phyloP scores from a whole-genome alignment of 1,140 invertebrate genomes.

The Sycophaga agraensis region DNA sequence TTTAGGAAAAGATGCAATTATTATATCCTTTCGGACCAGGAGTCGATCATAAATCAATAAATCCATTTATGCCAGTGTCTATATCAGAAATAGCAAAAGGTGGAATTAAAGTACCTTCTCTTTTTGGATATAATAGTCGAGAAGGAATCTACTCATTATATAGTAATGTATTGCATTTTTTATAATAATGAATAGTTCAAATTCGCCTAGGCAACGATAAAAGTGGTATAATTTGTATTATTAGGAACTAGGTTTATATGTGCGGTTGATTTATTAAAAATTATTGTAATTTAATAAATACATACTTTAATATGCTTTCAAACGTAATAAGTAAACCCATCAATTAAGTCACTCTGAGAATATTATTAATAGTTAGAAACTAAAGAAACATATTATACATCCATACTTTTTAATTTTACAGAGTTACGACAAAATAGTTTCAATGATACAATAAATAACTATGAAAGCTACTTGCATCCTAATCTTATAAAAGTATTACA shows the following conservation, averaged over 20 bases:
- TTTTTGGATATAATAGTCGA: slow-evolving; percentile 62
- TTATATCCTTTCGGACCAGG: slow-evolving; percentile 38
- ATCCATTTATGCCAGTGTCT: slow-evolving; percentile 52
- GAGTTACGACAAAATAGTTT: neutral
- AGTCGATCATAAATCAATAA: slow-evolving; percentile 40
- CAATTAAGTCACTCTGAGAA: too few species aligned
- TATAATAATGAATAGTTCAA: too few species aligned
- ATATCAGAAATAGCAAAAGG: slow-evolving; percentile 43
- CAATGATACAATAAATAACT: slow-evolving; percentile 16
- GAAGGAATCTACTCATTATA: slow-evolving; percentile 60
- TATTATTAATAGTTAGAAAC: too few species aligned
- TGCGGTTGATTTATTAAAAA: too few species aligned
- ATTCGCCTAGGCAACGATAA: too few species aligned
- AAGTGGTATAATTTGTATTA: too few species aligned
- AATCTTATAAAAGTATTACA: neutral
- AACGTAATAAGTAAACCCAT: too few species aligned
- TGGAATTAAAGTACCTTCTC: slow-evolving; percentile 61
- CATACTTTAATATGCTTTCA: too few species aligned
- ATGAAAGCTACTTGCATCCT: slow-evolving; percentile 20
- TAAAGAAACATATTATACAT: too few species aligned
- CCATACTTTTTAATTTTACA: neutral
- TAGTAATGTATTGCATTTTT: slow-evolving; percentile 35
- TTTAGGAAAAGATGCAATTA: slow-evolving; percentile 34
- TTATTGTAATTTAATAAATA: too few species aligned
- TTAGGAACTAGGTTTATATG: too few species aligned